Conservation (phyloP, 2,888 invertebrate genomes). For the Synergus laeviventris region DNA sequence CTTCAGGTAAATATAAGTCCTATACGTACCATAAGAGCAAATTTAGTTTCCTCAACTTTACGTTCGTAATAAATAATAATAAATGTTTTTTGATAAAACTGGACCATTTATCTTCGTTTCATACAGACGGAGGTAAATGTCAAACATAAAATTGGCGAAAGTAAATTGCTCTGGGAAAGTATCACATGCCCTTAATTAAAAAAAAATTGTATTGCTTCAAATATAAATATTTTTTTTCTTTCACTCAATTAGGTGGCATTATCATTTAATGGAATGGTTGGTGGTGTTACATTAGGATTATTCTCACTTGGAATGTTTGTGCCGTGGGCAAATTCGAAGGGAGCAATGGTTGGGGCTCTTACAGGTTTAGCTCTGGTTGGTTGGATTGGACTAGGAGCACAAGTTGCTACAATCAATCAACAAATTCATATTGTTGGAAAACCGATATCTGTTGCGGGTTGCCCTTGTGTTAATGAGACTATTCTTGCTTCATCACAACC, state of each 20-base stretch:
- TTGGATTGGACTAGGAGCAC: conserved; percentile 83
- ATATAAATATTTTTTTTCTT: background rate
- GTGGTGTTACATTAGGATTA: conserved; percentile 91
- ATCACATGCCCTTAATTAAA: background rate
- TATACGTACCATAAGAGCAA: too few relatives aligned
- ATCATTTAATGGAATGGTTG: conserved; percentile 92
- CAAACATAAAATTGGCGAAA: background rate
- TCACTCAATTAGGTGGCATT: conserved; percentile 81
- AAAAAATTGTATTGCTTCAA: background rate
- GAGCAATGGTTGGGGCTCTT: conserved; percentile 82
- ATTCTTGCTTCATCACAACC: conserved; percentile 41
- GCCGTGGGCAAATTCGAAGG: conserved; percentile 90
- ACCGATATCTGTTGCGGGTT: conserved; percentile 78
- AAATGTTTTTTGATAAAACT: too few relatives aligned
- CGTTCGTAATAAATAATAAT: too few relatives aligned
- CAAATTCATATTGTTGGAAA: conserved; percentile 74
- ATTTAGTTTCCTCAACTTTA: too few relatives aligned
- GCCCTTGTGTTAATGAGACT: conserved; percentile 76
- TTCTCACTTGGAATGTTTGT: conserved; percentile 93
- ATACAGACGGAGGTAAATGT: too few relatives aligned
- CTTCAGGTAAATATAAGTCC: conserved; percentile 80
- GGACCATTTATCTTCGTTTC: too few relatives aligned
- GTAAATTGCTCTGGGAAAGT: background rate
- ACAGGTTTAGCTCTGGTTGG: conserved; percentile 80
- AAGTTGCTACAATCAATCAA: conserved; percentile 78